Conservation (phyloP, 2,113 vertebrate species). For the Salvelinus alpinus region DNA sequence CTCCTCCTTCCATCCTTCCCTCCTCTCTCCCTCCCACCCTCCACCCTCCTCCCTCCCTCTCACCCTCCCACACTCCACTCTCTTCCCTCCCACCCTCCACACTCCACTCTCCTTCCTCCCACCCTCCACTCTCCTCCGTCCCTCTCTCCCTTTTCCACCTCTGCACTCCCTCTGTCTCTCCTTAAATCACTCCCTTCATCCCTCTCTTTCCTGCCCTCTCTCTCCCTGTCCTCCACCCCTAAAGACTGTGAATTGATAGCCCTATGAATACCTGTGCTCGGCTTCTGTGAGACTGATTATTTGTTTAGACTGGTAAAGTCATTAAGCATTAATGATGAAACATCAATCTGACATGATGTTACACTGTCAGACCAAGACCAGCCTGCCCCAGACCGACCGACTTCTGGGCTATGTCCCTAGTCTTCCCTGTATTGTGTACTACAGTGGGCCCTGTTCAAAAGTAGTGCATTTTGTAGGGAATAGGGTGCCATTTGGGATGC, state of each 20-base stretch:
- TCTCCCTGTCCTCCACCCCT: slow-evolving; percentile 9
- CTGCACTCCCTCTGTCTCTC: background rate
- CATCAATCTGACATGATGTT: slow-evolving; percentile 51
- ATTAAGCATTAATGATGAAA: slow-evolving; percentile 68
- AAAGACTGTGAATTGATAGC: slow-evolving; percentile 53
- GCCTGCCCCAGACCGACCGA: background rate
- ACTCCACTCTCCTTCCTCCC: slow-evolving; percentile 5
- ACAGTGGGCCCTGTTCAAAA: too few species aligned
- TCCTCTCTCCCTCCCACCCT: background rate
- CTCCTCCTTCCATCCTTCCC: background rate
- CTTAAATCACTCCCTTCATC: background rate
- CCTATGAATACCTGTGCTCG: slow-evolving; percentile 65
- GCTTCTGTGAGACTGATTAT: slow-evolving; percentile 79
- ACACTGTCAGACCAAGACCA: slow-evolving; percentile 20
- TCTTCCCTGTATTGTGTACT: too few species aligned
- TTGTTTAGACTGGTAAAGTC: slow-evolving; percentile 85
- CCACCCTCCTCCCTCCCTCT: background rate
- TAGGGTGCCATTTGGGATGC: too few species aligned
- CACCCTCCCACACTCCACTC: background rate
- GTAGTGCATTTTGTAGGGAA: too few species aligned
- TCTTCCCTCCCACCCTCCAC: background rate
- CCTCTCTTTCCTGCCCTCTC: background rate
- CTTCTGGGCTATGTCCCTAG: background rate
- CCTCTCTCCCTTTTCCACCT: too few species aligned
- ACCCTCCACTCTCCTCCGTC: background rate